Evolutionary conservation across 2,797 vertebrate genomes (phyloP), one percentile per base, ranked within the genome.

Genomic region (Amazonetta brasiliensis): DNA sequence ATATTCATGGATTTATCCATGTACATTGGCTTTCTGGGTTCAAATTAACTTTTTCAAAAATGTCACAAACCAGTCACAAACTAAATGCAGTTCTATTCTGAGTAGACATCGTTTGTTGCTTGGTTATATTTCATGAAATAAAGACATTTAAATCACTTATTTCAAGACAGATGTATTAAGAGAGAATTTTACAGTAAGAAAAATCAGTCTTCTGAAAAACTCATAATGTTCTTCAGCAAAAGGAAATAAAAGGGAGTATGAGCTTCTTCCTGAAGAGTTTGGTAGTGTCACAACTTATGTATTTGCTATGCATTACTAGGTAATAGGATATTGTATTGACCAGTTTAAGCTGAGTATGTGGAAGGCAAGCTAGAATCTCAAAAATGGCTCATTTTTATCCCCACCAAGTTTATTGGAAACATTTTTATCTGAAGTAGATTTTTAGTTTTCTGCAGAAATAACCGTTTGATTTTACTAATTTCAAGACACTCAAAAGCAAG

Each of bases 31-130:
- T 87, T 60, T 69, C 46, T 58, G 37, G 20, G 28, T 37, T 87
- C 48, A 55, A 80, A 90, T 89, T 68, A 89, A 60, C 52, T 92
- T 44, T 75, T 75, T 87, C 71, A 93, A 64, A 90, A 93, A 87
- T 44, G 39, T 79, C 90, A 67, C 28, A 50, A 55, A 82, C 39
- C 20, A 64, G 20, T 58, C 41, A 59, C 52, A 64, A 69, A 54
- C 37, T 20, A 63, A 85, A 93, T 41, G n/a, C 23, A 9, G 10
- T 6, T 94, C 37, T 81, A 39, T 46, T 79, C 78, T 8, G 13
- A n/a, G 90, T 66, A 68, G 30, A 33, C 19, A 84, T 46, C 43
- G 21, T 69, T 73, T 69, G 11, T 66, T 76, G 8, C 13, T 52
- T 76, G 60, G 41, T 71, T 9, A 48, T 26, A 54, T 76, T 80